Conservation (phyloP, 2,888 invertebrate species). For the Nemoura dubitans region DNA sequence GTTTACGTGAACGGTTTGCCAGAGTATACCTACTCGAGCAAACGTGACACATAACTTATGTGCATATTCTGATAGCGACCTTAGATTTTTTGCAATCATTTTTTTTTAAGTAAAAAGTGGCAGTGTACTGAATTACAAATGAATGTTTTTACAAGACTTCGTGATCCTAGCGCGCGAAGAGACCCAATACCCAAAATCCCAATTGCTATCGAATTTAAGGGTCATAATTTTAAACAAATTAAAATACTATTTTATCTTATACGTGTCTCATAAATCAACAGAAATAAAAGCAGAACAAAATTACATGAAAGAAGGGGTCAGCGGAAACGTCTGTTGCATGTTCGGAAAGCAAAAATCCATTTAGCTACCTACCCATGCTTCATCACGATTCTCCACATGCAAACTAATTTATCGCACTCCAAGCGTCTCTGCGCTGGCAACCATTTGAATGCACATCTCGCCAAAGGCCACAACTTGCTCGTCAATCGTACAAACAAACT, state of each 20-base stretch:
- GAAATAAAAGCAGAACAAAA: background rate
- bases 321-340: slow-evolving; percentile 27
- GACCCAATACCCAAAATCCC: background rate
- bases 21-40: too few relatives aligned
- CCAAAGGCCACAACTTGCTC: background rate
- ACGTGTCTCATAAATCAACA: slow-evolving; percentile 12
- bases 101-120: background rate
- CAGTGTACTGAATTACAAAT: background rate
- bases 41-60: background rate
- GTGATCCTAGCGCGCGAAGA: background rate
- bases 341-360: slow-evolving; percentile 31
- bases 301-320: background rate
- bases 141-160: background rate
- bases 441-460: background rate
- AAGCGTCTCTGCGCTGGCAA: background rate
- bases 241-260: background rate
- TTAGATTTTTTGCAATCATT: background rate
- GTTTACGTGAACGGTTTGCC: too few relatives aligned
- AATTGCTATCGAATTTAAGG: background rate
- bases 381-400: slow-evolving; percentile 21
- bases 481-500: background rate
- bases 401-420: background rate
- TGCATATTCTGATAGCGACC: too few relatives aligned
- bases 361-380: slow-evolving; percentile 30
- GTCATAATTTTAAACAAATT: slow-evolving; percentile 3